Conservation (phyloP, 2,888 invertebrate genomes). For the Stictocephala bisonia region DNA sequence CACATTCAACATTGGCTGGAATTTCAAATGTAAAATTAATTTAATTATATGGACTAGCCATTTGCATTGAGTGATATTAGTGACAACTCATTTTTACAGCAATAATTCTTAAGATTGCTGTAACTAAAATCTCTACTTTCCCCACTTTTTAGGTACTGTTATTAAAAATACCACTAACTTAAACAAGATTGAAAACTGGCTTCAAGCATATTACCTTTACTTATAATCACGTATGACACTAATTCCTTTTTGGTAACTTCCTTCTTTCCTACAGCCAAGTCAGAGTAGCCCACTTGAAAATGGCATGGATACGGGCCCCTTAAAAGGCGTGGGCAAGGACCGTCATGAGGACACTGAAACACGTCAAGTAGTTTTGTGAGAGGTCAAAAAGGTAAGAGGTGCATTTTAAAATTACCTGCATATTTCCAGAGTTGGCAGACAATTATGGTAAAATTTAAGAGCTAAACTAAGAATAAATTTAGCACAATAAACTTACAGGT, state of each 20-base stretch:
- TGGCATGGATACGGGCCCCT: slow-evolving; percentile 80
- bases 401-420: no score
- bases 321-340: slow-evolving; percentile 77
- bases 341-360: slow-evolving; percentile 84
- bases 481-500: slow-evolving; percentile 70
- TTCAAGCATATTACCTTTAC: slow-evolving; percentile 83
- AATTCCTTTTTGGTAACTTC: slow-evolving; percentile 68
- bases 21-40: no score
- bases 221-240: slow-evolving; percentile 85
- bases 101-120: no score
- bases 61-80: no score
- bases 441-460: not conserved
- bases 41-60: no score
- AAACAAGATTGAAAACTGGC: no score
- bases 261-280: slow-evolving; percentile 67
- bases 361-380: slow-evolving; percentile 27
- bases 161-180: no score
- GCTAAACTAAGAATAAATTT: not conserved
- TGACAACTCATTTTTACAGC: no score
- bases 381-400: no score
- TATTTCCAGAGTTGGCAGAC: not conserved
- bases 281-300: slow-evolving; percentile 73
- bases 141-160: no score
- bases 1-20: no score
- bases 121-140: no score